A percentile compares a stretch with the other conserved stretches of the same genome.
Conservation (phyloP, 2,888 invertebrate genomes). For the Lottia gigantea region DNA sequence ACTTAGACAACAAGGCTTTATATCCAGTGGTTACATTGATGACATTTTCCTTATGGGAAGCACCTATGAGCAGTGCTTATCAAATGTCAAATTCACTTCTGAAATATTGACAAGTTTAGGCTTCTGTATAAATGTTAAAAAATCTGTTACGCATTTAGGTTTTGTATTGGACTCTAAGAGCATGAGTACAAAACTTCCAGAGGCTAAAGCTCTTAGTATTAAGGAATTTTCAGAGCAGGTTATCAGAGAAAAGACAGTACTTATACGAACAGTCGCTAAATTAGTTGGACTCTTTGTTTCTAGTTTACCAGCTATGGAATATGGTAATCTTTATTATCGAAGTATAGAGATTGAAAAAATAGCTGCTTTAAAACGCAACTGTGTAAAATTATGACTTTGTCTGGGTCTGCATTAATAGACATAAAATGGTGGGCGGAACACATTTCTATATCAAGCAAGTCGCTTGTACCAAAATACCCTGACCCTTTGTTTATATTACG, state of each 20-base stretch:
- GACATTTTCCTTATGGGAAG: constrained; percentile 11
- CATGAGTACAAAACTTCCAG: neutral
- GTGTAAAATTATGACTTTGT: constrained; percentile 3
- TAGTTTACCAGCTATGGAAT: neutral
- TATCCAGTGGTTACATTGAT: constrained; percentile 9
- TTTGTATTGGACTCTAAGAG: neutral
- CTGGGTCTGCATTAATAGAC: neutral
- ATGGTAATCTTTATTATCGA: neutral
- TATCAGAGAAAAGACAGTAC: neutral
- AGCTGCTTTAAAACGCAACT: constrained; percentile 14
- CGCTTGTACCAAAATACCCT: too few relatives aligned
- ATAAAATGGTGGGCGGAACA: constrained; percentile 16
- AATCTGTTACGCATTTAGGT: neutral
- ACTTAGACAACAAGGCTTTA: neutral
- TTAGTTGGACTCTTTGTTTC: neutral
- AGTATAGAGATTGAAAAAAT: constrained; percentile 14
- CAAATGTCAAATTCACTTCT: neutral
- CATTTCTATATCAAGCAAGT: too few relatives aligned
- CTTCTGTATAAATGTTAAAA: neutral
- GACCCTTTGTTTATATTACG: constrained; percentile 6
- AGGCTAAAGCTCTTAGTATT: neutral
- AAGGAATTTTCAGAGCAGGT: neutral
- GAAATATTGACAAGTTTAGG: neutral
- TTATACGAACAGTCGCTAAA: neutral
- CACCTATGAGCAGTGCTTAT: neutral